These are phyloP conservation scores for Eledona agricola DNA, from an alignment of 2,888 invertebrate species.

Conservation along the genomic window DNA sequence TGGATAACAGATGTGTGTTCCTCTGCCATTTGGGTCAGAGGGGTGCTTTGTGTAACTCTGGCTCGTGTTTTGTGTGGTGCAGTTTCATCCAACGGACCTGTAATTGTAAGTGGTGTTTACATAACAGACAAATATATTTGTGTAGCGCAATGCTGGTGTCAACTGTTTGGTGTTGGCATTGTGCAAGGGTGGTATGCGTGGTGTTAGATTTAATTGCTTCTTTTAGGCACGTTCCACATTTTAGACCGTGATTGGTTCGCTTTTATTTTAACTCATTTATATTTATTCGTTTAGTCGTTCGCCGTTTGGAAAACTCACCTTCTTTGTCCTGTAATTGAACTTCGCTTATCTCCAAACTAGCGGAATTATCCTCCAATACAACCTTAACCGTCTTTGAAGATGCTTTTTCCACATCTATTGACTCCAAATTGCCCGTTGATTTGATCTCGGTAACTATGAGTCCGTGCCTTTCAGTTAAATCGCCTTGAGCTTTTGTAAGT, in stretches of 20 bases:
- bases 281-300: conserved; percentile 11
- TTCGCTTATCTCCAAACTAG: conserved; percentile 63
- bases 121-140: conserved; percentile 17
- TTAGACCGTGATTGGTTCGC: conserved; percentile 17
- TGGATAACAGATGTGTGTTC: conserved; percentile 56
- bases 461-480: conserved; percentile 57
- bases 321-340: conserved; percentile 62
- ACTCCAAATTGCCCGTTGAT: conserved; percentile 63
- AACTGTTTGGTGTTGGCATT: conserved; percentile 34
- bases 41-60: conserved; percentile 56
- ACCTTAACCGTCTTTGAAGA: conserved; percentile 61
- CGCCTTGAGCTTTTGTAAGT: conserved; percentile 48
- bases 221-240: conserved; percentile 24
- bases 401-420: conserved; percentile 60
- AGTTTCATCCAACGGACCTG: conserved; percentile 61
- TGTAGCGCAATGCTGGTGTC: conserved; percentile 13
- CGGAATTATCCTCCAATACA: conserved; percentile 57
- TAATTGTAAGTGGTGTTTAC: conserved; percentile 46
- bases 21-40: conserved; percentile 55
- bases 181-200: conserved; percentile 34
- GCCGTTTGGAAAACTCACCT: conserved; percentile 61
- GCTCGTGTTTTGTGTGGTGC: conserved; percentile 60
- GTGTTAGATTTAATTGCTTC: conserved; percentile 18
- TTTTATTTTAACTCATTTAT: conserved; percentile 24
- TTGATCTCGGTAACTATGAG: conserved; percentile 64